Evolutionary conservation across 2,113 vertebrate genomes (phyloP).

Genomic region (Otus sunia): DNA sequence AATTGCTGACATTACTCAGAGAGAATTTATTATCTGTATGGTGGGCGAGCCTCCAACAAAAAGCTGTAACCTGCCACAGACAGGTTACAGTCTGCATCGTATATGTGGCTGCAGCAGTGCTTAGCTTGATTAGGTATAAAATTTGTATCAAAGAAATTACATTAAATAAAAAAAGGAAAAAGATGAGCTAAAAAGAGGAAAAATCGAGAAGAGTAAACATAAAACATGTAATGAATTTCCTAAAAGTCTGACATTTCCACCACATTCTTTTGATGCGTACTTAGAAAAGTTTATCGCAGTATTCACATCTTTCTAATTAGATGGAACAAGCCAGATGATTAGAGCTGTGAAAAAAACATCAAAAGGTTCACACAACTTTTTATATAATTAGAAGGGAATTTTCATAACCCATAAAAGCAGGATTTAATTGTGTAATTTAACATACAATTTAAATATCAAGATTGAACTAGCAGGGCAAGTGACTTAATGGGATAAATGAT

Average conservation of each 20-base stretch:
- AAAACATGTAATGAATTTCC: slow-evolving; percentile 33
- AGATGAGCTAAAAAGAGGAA: not conserved
- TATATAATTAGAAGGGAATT: slow-evolving; percentile 70
- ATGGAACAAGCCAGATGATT: slow-evolving; percentile 68
- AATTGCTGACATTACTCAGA: not conserved
- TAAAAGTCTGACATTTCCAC: slow-evolving; percentile 58
- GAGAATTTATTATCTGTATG: not conserved
- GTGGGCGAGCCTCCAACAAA: not conserved
- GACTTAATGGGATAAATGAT: slow-evolving; percentile 82
- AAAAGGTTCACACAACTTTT: slow-evolving; percentile 69
- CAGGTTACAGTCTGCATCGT: not conserved
- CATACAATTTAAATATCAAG: slow-evolving; percentile 84
- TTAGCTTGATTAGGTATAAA: not conserved
- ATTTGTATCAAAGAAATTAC: not conserved
- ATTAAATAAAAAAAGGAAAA: not conserved
- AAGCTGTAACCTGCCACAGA: not conserved
- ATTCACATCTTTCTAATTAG: slow-evolving; percentile 72
- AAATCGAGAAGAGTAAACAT: not conserved
- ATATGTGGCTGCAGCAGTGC: not conserved
- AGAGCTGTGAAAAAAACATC: slow-evolving; percentile 65
- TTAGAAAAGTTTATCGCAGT: slow-evolving; percentile 66
- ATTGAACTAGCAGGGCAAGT: slow-evolving; percentile 79
- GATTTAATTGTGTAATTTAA: slow-evolving; percentile 78
- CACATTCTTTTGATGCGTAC: slow-evolving; percentile 53
- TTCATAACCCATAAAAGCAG: slow-evolving; percentile 74